Evolutionary conservation across 2,888 invertebrate species (phyloP), one percentile per base, ranked within the genome.

Genomic region (Anoncus sp.): DNA sequence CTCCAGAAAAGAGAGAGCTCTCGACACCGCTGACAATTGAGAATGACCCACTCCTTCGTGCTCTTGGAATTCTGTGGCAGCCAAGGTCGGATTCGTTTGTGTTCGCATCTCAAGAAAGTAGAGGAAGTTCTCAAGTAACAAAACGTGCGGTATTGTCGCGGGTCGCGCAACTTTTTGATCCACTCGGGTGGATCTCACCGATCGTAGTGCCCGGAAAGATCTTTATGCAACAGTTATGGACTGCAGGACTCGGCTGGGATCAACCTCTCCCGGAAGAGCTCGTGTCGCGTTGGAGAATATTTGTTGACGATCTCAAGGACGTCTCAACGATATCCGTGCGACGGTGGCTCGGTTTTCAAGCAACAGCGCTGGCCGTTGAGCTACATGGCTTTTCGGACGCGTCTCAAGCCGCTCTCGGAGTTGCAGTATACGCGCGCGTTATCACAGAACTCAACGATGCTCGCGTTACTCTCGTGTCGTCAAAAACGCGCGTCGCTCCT

Each of bases 361-460:
- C 31, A 27, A 22, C 47, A 3, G 16, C 55, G 20, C 18, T 10
- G 3, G 43, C 14, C 24, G 40, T 72, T 7, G 70, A 77, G 20
- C n/a, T 79, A 12, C 79, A 79, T 43, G 74, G 79, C 10, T 78
- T 81, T 43, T 74, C 78, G 43, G 75, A 80, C 14, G 75, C 78
- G 0, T 81, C 78, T 20, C 69, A 78, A 59, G 18, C 35, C 0
- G 70, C 81, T 38, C 55, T 71, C 20, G 80, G 69, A 5, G 69
- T 62, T 2, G 74, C 74, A 0, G 38, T 80, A 20, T 80, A 74
- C 27, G 3, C 72, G 9, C 47, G 73, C 27, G 62, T 73, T 0
- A 7, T 70, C 2, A 10, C 53, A 18, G 53, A 57, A 16, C 35
- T 7, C 40, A 12, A 40, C n/a, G 12, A 40, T 40, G 12, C 12